Conservation (phyloP, 2,113 vertebrate genomes). For the Noturus placidus region DNA sequence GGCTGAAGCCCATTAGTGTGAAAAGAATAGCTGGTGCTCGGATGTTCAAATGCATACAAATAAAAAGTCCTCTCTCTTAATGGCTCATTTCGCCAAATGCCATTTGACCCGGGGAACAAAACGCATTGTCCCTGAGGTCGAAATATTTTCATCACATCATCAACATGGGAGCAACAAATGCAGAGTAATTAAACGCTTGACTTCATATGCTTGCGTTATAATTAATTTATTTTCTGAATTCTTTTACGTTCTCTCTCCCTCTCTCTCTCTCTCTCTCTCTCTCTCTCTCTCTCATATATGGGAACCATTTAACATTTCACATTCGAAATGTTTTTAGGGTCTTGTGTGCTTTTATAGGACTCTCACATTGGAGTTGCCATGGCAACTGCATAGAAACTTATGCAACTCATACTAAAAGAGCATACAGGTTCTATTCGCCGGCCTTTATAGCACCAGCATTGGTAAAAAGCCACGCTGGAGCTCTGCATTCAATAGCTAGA, state of each 20-base stretch:
- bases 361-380: constrained; percentile 17
- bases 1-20: constrained; percentile 1
- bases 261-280: not conserved
- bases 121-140: constrained; percentile 21
- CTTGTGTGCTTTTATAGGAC: constrained; percentile 10
- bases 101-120: constrained; percentile 26
- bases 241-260: not conserved
- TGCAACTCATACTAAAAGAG: constrained; percentile 15
- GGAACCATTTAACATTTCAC: constrained; percentile 25
- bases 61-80: not conserved
- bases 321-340: not conserved
- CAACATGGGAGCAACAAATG: constrained; percentile 40
- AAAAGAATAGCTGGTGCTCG: constrained; percentile 1
- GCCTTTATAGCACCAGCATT: not conserved
- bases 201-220: not conserved
- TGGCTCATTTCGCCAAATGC: constrained; percentile 32
- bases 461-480: not conserved
- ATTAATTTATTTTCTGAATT: not conserved
- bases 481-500: not conserved
- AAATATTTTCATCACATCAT: constrained; percentile 46
- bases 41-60: not conserved
- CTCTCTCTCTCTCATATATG: not conserved
- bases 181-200: constrained; percentile 35
- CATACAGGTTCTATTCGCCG: not conserved
- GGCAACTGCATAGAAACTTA: constrained; percentile 34